Evolutionary conservation across 2,113 vertebrate species (phyloP), one percentile per base, ranked within the genome.

Genomic region (Chionomys nivalis): DNA sequence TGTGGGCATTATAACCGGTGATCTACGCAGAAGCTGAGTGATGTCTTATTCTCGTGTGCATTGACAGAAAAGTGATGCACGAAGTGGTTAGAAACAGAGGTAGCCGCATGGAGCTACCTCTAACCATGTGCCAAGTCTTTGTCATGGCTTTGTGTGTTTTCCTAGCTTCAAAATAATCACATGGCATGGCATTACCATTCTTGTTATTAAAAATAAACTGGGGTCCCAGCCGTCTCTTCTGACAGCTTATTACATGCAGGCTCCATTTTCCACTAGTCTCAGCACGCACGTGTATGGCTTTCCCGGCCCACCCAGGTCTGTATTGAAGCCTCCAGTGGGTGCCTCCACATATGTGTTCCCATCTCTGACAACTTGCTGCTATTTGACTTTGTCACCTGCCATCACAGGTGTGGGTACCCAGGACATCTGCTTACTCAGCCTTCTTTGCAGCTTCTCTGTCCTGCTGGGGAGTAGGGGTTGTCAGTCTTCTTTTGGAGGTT

Each of bases 261-360:
- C 68, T 33, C 33, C 42, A 4, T 1, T 58, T 58, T 58, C 33
- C 1, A 10, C 28, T 44, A 16, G 44, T 13, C 61, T 75, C 23
- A 47, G 39, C 52, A 0, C 68, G 5, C 5, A 12, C 1, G 6
- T 3, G 0, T 5, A n/a, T n/a, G n/a, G n/a, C n/a, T n/a, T n/a
- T n/a, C n/a, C n/a, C n/a, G n/a, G n/a, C n/a, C n/a, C n/a, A n/a
- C n/a, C n/a, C n/a, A n/a, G n/a, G 17, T 36, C 55, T 58, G 6
- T 31, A 1, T 8, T 19, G 19, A 33, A 66, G 65, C 66, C 91
- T 83, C 63, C n/a, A 85, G 5, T 0, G 13, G n/a, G n/a, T n/a
- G n/a, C n/a, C n/a, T n/a, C n/a, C n/a, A n/a, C n/a, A n/a, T n/a
- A n/a, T 13, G 7, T 55, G 36, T 63, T n/a, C 23, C 16, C 1